Base-by-base conservation (phyloP, 2,888 invertebrate genomes). In the Camptogramma bilineatum region DNA sequence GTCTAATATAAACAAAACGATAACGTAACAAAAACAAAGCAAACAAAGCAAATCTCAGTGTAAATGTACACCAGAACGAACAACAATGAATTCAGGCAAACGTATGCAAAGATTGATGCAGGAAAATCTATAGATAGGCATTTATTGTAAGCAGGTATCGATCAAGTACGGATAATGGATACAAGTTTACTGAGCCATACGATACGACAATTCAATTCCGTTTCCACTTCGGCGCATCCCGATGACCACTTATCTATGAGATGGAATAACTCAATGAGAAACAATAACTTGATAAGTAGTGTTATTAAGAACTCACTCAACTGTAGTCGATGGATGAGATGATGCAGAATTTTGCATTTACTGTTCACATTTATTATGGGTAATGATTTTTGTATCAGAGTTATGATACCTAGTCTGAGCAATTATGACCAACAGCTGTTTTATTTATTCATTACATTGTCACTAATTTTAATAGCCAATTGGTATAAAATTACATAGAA, bases 191-290 rank as follows among this genome's bases (percentile, higher is more conserved):
- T 48, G 48, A 42, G 46, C 42, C 53, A 61, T 50, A n/a, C 21
- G 48, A 54, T 61, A 54, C 2, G 31, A n/a, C 24, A 46, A 39
- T 18, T 48, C 13, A 13, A 39, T 54, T 48, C 24, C 9, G n/a
- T 52, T 61, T 61, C 53, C 61, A 54, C 61, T 61, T 18, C 42
- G 42, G 17, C 53, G 50, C 42, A 54, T 28, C 39, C 21, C 21
- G 39, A 60, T 47, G 44, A 53, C 34, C 10, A 17, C 17, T 39
- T 17, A 39, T 53, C 31, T 39, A 46, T 16, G 9, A 13, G n/a
- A 17, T 42, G 24, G 46, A 50, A 61, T 53, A 61, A 42, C 54
- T 61, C 61, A 61, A 60, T 59, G 24, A 54, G 44, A 13, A 39
- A 39, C 16, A 13, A 54, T 46, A 44, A n/a, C 21, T 42, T 5